Conservation (phyloP, 2,888 invertebrate species). For the Yponomeuta evonymella region DNA sequence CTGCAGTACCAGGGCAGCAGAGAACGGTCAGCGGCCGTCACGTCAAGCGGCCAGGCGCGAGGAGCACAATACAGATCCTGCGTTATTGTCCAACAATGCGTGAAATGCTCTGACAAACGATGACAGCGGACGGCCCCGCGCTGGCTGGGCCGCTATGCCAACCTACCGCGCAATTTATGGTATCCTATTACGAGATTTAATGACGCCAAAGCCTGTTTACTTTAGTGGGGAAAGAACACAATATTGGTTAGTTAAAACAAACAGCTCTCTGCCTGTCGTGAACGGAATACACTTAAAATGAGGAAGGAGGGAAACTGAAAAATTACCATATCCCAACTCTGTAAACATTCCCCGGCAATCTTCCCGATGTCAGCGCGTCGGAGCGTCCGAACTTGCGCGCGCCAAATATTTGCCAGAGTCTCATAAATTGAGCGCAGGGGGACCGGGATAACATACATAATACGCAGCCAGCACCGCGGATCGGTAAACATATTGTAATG, state of each 20-base stretch:
- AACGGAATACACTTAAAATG: conserved; percentile 49
- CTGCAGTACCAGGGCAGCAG: conserved; percentile 13
- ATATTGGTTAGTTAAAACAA: conserved; percentile 17
- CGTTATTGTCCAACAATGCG: conserved; percentile 76
- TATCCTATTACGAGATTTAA: conserved; percentile 76
- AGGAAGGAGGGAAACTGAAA: conserved; percentile 45
- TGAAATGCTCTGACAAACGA: conserved; percentile 77
- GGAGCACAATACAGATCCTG: conserved; percentile 31
- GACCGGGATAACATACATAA: conserved; percentile 74
- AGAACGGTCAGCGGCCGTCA: conserved; percentile 36
- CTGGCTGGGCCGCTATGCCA: conserved; percentile 50
- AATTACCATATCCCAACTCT: conserved; percentile 64
- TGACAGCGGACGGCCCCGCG: conserved; percentile 62
- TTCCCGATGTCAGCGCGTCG: conserved; percentile 68
- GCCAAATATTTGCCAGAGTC: conserved; percentile 73
- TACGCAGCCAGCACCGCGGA: conserved; percentile 69
- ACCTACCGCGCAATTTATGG: conserved; percentile 71
- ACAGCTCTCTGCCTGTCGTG: conserved; percentile 29
- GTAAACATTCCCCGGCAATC: conserved; percentile 69
- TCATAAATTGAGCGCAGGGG: conserved; percentile 66
- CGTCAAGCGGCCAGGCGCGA: conserved; percentile 43
- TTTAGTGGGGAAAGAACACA: neutral
- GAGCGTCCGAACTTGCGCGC: conserved; percentile 62
- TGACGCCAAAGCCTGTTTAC: conserved; percentile 51
- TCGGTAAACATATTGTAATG: conserved; percentile 77